Base-by-base conservation (phyloP, 1,140 invertebrate genomes). In the Lucilia sericata region DNA sequence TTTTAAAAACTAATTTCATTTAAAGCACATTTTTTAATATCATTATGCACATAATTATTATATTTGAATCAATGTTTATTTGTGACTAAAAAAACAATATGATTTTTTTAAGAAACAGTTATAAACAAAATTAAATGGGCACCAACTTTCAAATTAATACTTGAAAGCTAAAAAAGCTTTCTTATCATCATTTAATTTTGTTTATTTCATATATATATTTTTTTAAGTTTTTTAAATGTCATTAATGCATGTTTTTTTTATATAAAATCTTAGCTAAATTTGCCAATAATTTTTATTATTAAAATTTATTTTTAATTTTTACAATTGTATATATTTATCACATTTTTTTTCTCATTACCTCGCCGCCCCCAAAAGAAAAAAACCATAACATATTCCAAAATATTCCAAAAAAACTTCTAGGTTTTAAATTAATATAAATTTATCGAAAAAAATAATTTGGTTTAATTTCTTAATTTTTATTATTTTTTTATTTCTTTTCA, bases 1-100 rank as follows among this genome's bases (percentile, higher is more conserved):
- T 83, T 85, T 84, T 85, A 86, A 13, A 36, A 84, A 14, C 84
- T 36, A 74, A 25, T 21, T 70, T 70, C n/a, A 70, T 70, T 70
- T 25, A 2, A 21, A 21, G 65, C 65, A 70, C 65, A 9, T 70
- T 17, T 25, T 70, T 70, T 30, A 30, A 70, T 70, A 70, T 21
- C 65, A 70, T 70, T 25, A 19, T 5, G 65, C 65, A 70, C 65
- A 19, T 70, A 17, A 30, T 30, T 42, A 78, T 85, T n/a, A 83
- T 75, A 82, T 84, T 84, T 76, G 83, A 86, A 74, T 83, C 12
- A 82, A 65, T 82, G 76, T 60, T 83, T 55, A 82, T 82, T 25
- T 84, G 78, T 82, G 2, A 84, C 25, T 84, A 84, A 80, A 80
- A 25, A 74, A 74, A 25, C 30, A 13, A 74, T 74, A 42, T 42